Evolutionary conservation across 2,797 vertebrate genomes (phyloP).

Genomic region (Artibeus jamaicensis): DNA sequence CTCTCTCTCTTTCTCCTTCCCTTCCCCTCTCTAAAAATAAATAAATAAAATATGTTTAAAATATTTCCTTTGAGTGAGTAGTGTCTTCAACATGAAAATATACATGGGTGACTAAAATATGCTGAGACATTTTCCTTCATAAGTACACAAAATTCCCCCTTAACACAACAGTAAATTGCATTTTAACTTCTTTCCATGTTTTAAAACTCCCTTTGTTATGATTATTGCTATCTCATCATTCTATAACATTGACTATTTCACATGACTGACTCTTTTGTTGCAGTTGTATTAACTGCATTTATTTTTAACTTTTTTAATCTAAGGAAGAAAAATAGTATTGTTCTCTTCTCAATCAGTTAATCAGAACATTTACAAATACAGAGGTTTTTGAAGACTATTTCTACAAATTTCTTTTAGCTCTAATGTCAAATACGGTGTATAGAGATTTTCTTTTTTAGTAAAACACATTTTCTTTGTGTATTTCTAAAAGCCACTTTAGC

Average conservation of each 20-base stretch:
- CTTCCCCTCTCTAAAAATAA: too few species aligned
- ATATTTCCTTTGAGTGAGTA: not conserved
- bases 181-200: conserved; percentile 58
- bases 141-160: not conserved
- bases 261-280: conserved; percentile 62
- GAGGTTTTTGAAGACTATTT: conserved; percentile 30
- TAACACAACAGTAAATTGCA: conserved; percentile 43
- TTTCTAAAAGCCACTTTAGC: conserved; percentile 46
- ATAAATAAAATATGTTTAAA: too few species aligned
- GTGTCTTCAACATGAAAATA: not conserved
- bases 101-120: not conserved
- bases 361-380: conserved; percentile 57
- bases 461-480: conserved; percentile 33
- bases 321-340: conserved; percentile 58
- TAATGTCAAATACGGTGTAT: conserved; percentile 62
- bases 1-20: too few species aligned
- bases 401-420: conserved; percentile 48
- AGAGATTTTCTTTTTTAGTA: conserved; percentile 36
- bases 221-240: conserved; percentile 68
- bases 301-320: conserved; percentile 64
- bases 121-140: conserved; percentile 31
- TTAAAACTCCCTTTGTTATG: conserved; percentile 68
- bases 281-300: conserved; percentile 64
- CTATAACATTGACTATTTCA: conserved; percentile 63
- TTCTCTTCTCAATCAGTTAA: conserved; percentile 64